These are phyloP conservation scores for Pseudachorutes palmiensis DNA, from an alignment of 1,140 invertebrate genomes.

Conservation along the genomic window DNA sequence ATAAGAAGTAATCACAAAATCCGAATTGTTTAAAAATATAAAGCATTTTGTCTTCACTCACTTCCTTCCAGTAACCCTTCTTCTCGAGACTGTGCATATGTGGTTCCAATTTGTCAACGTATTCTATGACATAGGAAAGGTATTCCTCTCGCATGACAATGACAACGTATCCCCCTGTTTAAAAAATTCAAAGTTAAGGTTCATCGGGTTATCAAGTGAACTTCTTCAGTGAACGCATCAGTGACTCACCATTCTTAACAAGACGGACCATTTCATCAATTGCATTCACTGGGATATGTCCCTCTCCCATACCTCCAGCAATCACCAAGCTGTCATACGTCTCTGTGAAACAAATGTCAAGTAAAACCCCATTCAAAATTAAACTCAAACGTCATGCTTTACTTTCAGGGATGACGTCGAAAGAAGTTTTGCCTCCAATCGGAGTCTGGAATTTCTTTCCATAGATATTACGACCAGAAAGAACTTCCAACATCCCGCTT, in stretches of 20 bases:
- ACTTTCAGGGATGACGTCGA: conserved; percentile 27
- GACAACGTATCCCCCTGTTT: not conserved
- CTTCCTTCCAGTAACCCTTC: conserved; percentile 39
- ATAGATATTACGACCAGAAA: conserved; percentile 40
- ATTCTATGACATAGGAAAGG: conserved; percentile 42
- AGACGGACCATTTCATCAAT: conserved; percentile 44
- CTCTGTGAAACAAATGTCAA: conserved; percentile 38
- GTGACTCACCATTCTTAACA: conserved; percentile 42
- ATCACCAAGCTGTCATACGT: conserved; percentile 42
- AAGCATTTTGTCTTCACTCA: conserved; percentile 9
- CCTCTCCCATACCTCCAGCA: conserved; percentile 46
- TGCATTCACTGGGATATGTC: conserved; percentile 45
- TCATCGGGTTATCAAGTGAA: too few species aligned
- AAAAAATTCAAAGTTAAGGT: not conserved
- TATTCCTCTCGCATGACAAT: conserved; percentile 45
- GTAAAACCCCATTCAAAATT: conserved; percentile 1
- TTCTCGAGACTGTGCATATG: conserved; percentile 40
- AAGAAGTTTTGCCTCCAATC: conserved; percentile 32
- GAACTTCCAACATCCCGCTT: conserved; percentile 41
- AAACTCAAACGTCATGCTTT: not conserved
- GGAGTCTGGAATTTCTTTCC: conserved; percentile 36
- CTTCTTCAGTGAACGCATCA: too few species aligned
- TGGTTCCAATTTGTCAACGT: conserved; percentile 42
- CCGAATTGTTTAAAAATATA: not conserved
- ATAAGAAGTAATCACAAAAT: conserved; percentile 16